Base-by-base conservation (phyloP, 2,797 vertebrate genomes). In the Tympanoctomys barrerae region DNA sequence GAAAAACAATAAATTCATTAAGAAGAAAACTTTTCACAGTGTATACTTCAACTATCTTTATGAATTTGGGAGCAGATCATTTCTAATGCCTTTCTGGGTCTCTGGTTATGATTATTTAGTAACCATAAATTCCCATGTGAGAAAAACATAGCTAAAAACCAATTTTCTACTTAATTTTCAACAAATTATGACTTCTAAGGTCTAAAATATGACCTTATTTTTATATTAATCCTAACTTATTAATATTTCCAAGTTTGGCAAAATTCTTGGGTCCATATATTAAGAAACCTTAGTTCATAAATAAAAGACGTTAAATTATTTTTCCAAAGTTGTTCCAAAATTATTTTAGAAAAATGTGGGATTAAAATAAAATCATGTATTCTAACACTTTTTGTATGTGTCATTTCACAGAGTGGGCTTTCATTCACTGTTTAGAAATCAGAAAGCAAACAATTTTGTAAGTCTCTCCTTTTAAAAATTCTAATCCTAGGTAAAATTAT, bases 141-240 rank as follows among this genome's bases (percentile, higher is more conserved):
- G 75, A 84, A 39, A 94, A 93, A 59, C 4, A 64, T 61, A 71
- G 22, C 7, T 77, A n/a, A 39, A 77, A 84, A 79, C 19, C 19
- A 81, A 78, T 91, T 89, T 94, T 28, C 36, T 95, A 59, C 18
- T 42, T 64, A 86, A 59, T 87, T 87, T 89, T 82, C 88, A 82
- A 92, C 26, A 73, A 83, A 77, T n/a, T 80, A 36, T 36, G 75
- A 87, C 46, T 83, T 88, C 84, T 78, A 87, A 93, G 33, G 46
- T 87, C 12, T 84, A 85, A 89, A 2, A 68, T 28, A 70, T 66
- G 33, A 91, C 24, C 2, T 28, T 33, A 42, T 94, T 84, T 90
- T 87, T 14, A 70, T 89, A 68, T 93, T 68, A 39, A 78, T 83
- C 49, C 26, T 84, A 31, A 61, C 87, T 83, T 12, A 59, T 79